These are phyloP conservation scores for Holacanthella duospinosa DNA, from an alignment of 2,888 invertebrate species.

Conservation along the genomic window DNA sequence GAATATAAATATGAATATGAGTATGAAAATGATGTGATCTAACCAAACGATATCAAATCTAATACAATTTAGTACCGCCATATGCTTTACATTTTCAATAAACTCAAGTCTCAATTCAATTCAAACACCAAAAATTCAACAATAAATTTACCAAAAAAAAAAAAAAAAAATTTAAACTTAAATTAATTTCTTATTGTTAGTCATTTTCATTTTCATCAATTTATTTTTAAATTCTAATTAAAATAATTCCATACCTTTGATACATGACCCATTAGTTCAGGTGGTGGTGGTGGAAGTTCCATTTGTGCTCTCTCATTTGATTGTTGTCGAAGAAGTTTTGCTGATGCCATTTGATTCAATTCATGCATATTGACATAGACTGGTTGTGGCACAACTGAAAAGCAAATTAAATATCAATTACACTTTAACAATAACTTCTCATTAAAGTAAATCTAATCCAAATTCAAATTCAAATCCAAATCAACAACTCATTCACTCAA, in stretches of 20 bases:
- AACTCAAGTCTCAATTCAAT: too few relatives aligned
- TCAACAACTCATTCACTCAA: background rate
- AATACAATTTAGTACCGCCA: too few relatives aligned
- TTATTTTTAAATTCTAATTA: background rate
- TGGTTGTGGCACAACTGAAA: slow-evolving; percentile 52
- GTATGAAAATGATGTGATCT: too few relatives aligned
- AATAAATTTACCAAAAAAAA: too few relatives aligned
- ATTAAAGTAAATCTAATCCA: background rate
- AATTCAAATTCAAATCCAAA: background rate
- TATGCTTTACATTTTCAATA: too few relatives aligned
- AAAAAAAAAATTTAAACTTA: too few relatives aligned
- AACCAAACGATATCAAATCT: too few relatives aligned
- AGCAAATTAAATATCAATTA: slow-evolving; percentile 6
- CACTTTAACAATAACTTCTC: background rate
- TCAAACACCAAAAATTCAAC: too few relatives aligned
- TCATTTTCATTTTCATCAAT: background rate
- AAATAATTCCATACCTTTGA: slow-evolving; percentile 22
- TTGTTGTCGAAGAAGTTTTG: slow-evolving; percentile 43
- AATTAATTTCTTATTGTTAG: background rate
- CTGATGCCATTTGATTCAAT: slow-evolving; percentile 68
- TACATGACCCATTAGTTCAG: slow-evolving; percentile 39
- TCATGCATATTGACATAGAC: slow-evolving; percentile 89
- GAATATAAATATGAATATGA: too few relatives aligned
- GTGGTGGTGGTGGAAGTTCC: slow-evolving; percentile 51
- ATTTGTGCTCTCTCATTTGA: slow-evolving; percentile 42